These are phyloP conservation scores for Seriola aureovittata DNA, from an alignment of 2,113 vertebrate genomes.

Conservation along the genomic window DNA sequence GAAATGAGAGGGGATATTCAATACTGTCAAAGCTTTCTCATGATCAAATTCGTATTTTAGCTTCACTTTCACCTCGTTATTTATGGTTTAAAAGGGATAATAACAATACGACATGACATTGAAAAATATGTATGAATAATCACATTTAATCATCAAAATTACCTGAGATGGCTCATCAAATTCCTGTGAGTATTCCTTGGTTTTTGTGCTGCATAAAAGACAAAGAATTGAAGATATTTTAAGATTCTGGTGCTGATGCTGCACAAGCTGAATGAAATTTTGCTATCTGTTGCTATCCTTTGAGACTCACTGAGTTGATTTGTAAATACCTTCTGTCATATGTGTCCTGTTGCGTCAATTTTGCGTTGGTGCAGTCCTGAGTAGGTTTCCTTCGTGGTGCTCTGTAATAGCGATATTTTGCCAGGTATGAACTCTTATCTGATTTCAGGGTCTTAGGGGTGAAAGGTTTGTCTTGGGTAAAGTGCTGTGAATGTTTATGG, in stretches of 20 bases:
- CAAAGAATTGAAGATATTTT: neutral
- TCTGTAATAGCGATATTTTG: conserved; percentile 92
- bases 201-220: conserved; percentile 67
- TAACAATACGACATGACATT: neutral
- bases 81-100: neutral
- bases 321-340: conserved; percentile 85
- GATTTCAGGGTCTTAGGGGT: conserved; percentile 93
- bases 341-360: conserved; percentile 75
- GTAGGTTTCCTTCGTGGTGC: conserved; percentile 82
- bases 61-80: neutral
- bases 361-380: conserved; percentile 51
- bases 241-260: neutral
- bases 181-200: conserved; percentile 49
- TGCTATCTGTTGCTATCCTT: neutral
- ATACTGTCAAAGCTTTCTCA: neutral
- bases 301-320: neutral
- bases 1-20: conserved; percentile 3
- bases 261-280: neutral
- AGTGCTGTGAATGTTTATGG: conserved; percentile 88
- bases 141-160: conserved; percentile 40
- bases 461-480: conserved; percentile 89
- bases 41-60: conserved; percentile 3
- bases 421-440: conserved; percentile 88
- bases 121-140: neutral
- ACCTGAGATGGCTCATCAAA: conserved; percentile 75